A percentile compares a stretch with the other conserved stretches of the same genome.
Conservation (phyloP, 35 echinoderm and acorn worm genomes). For the Diadema setosum region DNA sequence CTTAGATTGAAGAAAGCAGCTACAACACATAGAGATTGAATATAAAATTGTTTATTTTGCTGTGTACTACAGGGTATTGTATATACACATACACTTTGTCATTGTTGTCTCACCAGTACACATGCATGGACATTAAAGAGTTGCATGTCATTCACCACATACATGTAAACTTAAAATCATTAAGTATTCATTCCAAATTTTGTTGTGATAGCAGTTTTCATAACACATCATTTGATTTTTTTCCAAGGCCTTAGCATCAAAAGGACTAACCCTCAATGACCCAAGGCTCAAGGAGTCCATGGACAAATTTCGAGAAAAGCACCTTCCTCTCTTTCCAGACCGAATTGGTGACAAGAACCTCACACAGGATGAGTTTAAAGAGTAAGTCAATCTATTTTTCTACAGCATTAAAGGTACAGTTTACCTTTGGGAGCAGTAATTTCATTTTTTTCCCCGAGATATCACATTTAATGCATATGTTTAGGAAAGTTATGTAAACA, state of each 20-base stretch:
- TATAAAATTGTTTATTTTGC: too few species aligned
- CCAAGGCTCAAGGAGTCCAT: constrained; percentile 45
- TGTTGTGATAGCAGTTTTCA: background rate
- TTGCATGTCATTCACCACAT: too few species aligned
- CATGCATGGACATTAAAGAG: background rate
- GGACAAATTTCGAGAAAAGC: constrained; percentile 19
- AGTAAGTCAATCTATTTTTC: too few species aligned
- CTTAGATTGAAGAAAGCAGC: too few species aligned
- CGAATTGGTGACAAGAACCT: constrained; percentile 20
- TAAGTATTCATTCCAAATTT: background rate
- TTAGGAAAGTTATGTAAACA: too few species aligned
- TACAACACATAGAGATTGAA: too few species aligned
- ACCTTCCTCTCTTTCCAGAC: constrained; percentile 16
- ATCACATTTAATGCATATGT: too few species aligned
- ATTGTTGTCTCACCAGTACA: background rate
- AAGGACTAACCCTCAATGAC: constrained; percentile 26
- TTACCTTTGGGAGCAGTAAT: too few species aligned
- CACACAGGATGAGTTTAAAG: constrained; percentile 13
- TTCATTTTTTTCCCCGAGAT: too few species aligned
- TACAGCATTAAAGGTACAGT: too few species aligned
- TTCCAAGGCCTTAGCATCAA: constrained; percentile 12
- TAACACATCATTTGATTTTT: background rate
- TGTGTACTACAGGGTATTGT: background rate
- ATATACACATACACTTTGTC: background rate
- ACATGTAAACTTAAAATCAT: background rate